Conservation (phyloP, 2,113 vertebrate genomes). For the Rhizomys pruinosus region DNA sequence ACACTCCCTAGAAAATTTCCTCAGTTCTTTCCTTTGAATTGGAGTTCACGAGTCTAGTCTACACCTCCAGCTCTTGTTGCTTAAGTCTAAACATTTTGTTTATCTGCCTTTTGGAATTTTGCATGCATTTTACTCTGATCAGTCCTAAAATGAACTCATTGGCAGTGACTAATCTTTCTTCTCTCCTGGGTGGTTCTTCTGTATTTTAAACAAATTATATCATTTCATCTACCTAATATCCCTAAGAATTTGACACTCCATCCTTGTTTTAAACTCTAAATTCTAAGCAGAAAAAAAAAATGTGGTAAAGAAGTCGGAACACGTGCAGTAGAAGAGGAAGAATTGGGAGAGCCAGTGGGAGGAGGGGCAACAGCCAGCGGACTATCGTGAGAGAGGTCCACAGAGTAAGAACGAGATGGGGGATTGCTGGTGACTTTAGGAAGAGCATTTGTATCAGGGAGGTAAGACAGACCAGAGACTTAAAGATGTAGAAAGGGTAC, state of each 20-base stretch:
- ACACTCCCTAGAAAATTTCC: not conserved
- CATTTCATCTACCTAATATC: not conserved
- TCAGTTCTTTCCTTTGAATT: not conserved
- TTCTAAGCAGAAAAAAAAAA: not conserved
- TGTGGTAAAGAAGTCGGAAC: not conserved
- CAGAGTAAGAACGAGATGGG: not conserved
- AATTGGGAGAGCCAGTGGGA: not conserved
- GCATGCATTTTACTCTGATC: not conserved
- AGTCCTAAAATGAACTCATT: not conserved
- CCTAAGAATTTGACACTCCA: not conserved
- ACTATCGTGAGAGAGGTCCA: not conserved
- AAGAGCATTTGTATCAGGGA: not conserved
- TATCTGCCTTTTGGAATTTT: not conserved
- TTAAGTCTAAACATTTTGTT: not conserved
- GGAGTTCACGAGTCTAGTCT: not conserved
- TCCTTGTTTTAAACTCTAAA: not conserved
- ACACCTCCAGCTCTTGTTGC: not conserved
- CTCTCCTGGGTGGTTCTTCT: not conserved
- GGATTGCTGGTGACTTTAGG: not conserved
- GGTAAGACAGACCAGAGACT: not conserved
- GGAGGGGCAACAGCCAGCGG: not conserved
- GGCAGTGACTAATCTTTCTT: not conserved
- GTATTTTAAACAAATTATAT: not conserved
- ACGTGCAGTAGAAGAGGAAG: not conserved
- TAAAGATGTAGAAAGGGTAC: not conserved